Conservation (phyloP, 2,113 vertebrate species). For the Hymenochirus boettgeri region DNA sequence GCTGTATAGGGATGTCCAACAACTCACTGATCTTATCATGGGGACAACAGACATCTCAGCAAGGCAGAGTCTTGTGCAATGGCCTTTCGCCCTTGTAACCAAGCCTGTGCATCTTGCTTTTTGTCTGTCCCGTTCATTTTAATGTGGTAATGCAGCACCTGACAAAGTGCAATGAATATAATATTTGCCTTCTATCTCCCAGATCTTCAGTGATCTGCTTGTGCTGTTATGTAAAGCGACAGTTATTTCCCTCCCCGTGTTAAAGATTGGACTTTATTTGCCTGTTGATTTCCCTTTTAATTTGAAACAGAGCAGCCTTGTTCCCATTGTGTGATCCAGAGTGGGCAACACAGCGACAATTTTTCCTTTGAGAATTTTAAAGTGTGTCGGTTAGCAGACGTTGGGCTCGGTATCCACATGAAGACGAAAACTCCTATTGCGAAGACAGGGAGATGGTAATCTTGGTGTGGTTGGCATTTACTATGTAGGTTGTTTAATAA, state of each 20-base stretch:
- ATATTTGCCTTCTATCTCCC: constrained; percentile 68
- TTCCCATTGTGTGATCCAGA: constrained; percentile 2
- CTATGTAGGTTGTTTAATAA: no score
- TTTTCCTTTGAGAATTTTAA: constrained; percentile 8
- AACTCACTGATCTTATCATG: no score
- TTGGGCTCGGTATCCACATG: not conserved
- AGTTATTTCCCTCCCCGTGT: constrained; percentile 43
- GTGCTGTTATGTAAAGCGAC: constrained; percentile 56
- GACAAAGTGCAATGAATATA: constrained; percentile 62
- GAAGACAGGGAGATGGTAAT: no score
- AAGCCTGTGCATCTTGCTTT: no score
- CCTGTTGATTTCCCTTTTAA: constrained; percentile 65
- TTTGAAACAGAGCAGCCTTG: constrained; percentile 48
- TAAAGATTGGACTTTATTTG: constrained; percentile 60
- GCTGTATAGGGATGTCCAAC: no score
- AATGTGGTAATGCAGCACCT: constrained; percentile 84
- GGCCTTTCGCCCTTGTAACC: no score
- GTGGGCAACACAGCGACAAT: constrained; percentile 7
- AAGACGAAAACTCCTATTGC: no score
- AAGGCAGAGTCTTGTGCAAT: no score
- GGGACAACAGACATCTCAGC: no score
- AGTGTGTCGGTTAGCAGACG: constrained; percentile 17
- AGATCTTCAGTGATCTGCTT: constrained; percentile 55
- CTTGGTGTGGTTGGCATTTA: no score
- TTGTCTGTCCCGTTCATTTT: constrained; percentile 46